phyloP scores from a whole-genome alignment of 64 coral and sea anemone genomes.

The Pocillopora damicornis region DNA sequence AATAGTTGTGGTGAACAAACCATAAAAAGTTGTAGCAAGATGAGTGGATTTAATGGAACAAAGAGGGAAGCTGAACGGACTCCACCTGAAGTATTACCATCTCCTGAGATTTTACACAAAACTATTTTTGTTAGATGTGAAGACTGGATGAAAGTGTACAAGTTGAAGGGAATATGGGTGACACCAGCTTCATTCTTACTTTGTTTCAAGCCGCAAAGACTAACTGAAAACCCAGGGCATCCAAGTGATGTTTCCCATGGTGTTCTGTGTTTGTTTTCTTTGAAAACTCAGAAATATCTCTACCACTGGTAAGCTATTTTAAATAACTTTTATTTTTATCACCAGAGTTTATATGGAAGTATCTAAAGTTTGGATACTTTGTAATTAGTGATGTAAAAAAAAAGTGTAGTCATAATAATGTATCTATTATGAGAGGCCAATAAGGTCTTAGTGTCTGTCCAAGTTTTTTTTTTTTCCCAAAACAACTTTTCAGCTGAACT shows the following conservation, averaged over 20 bases:
- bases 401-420: too few species aligned
- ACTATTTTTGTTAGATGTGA: constrained; percentile 2
- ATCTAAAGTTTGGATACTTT: too few species aligned
- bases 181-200: constrained; percentile 17
- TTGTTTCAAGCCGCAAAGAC: not conserved
- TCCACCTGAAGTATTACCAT: not conserved
- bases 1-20: not conserved
- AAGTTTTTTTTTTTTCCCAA: too few species aligned
- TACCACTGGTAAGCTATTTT: constrained; percentile 19
- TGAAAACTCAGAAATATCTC: constrained; percentile 10
- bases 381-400: too few species aligned
- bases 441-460: too few species aligned
- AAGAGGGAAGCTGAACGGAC: not conserved
- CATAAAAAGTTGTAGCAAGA: not conserved
- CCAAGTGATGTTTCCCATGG: not conserved
- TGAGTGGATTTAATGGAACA: constrained; percentile 9
- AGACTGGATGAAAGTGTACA: constrained; percentile 14
- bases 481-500: too few species aligned
- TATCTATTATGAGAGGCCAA: too few species aligned
- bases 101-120: not conserved
- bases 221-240: not conserved
- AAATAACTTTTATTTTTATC: not conserved
- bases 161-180: not conserved
- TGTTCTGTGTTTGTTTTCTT: constrained; percentile 6
- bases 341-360: not conserved